Evolutionary conservation across 2,797 vertebrate species (phyloP).

Genomic region (Synaphobranchus kaupii): DNA sequence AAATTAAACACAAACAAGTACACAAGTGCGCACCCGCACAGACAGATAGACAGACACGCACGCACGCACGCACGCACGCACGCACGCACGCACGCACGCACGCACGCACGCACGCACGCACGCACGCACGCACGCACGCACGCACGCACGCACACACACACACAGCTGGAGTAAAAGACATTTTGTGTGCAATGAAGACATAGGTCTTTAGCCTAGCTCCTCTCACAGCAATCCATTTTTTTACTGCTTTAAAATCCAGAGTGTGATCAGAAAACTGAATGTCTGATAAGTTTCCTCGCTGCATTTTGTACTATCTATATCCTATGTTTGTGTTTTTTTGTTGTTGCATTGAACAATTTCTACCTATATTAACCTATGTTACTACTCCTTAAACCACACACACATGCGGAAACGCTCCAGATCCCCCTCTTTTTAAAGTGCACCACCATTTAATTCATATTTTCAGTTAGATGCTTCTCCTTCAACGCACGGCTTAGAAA

Average conservation of each 20-base stretch:
- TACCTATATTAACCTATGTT: neutral
- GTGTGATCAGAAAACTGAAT: constrained; percentile 63
- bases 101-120: neutral
- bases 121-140: constrained; percentile 2
- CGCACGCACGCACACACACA: neutral
- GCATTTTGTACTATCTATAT: neutral
- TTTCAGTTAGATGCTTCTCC: neutral
- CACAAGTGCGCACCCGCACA: constrained; percentile 27
- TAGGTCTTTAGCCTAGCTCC: constrained; percentile 62
- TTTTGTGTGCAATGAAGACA: constrained; percentile 70
- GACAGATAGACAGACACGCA: constrained; percentile 27
- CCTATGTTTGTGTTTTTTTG: neutral
- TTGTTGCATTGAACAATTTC: neutral
- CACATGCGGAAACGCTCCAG: neutral
- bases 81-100: constrained; percentile 19
- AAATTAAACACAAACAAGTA: constrained; percentile 41
- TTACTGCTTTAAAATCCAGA: constrained; percentile 58
- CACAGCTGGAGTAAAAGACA: constrained; percentile 57
- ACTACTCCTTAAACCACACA: neutral
- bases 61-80: neutral
- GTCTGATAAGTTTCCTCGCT: constrained; percentile 50
- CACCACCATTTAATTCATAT: neutral
- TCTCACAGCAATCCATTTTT: constrained; percentile 63
- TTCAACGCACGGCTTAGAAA: neutral
- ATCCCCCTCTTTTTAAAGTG: neutral